These are phyloP conservation scores for Thripadectes ignobilis DNA, from an alignment of 2,797 vertebrate genomes.

Conservation along the genomic window DNA sequence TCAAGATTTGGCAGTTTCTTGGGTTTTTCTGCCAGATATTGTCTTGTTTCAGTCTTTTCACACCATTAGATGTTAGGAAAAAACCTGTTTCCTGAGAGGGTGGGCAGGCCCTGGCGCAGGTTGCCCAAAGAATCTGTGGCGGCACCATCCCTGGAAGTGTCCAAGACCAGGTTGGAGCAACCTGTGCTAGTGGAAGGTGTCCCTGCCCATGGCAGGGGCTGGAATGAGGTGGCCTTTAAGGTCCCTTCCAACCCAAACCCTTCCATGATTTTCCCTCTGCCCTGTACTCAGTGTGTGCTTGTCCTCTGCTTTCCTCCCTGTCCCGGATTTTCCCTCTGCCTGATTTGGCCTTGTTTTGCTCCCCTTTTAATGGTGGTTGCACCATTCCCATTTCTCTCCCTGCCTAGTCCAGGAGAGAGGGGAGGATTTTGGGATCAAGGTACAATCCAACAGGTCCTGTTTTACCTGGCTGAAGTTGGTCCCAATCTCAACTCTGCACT, in stretches of 20 bases:
- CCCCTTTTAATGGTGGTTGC: not conserved
- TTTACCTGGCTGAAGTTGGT: not conserved
- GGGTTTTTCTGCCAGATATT: fast-evolving
- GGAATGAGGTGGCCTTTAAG: fast-evolving
- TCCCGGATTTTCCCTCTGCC: not conserved
- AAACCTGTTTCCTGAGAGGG: fast-evolving
- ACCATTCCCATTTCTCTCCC: fast-evolving
- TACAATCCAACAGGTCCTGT: not conserved
- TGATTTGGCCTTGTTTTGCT: not conserved
- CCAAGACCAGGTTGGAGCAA: not conserved
- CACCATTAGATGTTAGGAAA: too few relatives aligned
- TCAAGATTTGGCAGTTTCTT: not conserved
- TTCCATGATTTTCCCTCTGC: not conserved
- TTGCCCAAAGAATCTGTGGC: not conserved
- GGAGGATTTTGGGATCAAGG: fast-evolving
- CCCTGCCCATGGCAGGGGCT: not conserved
- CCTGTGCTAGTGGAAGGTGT: not conserved
- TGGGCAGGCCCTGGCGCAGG: not conserved
- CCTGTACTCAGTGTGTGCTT: not conserved
- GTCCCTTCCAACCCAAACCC: not conserved
- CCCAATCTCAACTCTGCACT: fast-evolving
- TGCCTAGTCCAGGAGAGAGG: not conserved
- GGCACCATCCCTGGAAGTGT: not conserved
- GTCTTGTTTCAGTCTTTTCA: not conserved
- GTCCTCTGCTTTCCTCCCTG: fast-evolving